phyloP scores from a whole-genome alignment of 2,797 vertebrate species.

The Manis crassicaudata region DNA sequence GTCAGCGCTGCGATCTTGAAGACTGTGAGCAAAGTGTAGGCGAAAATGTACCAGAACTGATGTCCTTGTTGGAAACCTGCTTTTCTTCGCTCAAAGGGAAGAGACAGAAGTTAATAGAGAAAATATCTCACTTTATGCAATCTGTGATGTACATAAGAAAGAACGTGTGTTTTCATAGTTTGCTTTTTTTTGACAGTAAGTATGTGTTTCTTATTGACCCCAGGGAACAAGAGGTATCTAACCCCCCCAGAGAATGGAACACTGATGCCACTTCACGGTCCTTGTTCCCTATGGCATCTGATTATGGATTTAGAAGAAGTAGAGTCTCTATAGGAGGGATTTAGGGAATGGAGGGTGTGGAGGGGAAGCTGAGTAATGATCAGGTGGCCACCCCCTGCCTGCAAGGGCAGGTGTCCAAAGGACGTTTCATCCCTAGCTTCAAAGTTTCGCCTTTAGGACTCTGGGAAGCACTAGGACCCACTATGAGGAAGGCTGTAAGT shows the following conservation, averaged over 20 bases:
- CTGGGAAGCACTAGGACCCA: not conserved
- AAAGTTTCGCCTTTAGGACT: not conserved
- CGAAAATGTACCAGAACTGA: not conserved
- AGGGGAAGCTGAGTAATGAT: not conserved
- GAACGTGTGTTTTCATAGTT: not conserved
- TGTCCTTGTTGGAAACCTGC: not conserved
- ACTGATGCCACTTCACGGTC: fast-evolving
- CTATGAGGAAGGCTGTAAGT: fast-evolving
- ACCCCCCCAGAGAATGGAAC: not conserved
- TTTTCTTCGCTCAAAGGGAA: not conserved
- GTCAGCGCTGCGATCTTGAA: constrained; percentile 10
- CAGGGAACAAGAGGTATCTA: not conserved
- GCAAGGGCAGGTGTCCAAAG: too few relatives aligned
- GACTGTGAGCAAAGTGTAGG: not conserved
- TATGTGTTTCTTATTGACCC: not conserved
- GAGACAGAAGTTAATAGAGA: not conserved
- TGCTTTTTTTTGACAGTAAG: not conserved
- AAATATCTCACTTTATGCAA: not conserved
- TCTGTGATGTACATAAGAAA: not conserved
- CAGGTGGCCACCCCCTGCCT: not conserved
- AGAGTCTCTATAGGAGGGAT: not conserved
- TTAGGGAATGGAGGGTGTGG: not conserved
- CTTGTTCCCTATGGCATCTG: not conserved
- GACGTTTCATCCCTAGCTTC: not conserved
- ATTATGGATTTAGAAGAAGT: not conserved